Conservation (phyloP, 1,140 invertebrate species). For the Drosophila oshimai region DNA sequence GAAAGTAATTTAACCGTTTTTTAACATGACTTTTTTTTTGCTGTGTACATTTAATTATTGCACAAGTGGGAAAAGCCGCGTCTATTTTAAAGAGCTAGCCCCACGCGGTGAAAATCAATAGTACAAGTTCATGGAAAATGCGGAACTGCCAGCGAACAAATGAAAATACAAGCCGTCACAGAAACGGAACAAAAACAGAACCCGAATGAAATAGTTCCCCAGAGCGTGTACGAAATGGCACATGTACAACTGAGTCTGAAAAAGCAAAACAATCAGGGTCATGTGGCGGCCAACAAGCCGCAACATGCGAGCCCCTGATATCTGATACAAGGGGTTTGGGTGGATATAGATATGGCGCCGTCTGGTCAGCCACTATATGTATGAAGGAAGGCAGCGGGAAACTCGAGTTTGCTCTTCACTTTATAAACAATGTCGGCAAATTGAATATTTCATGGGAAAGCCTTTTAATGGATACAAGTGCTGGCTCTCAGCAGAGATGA, state of each 20-base stretch:
- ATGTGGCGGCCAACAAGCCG: constrained; percentile 26
- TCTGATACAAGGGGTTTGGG: constrained; percentile 20
- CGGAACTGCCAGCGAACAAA: constrained; percentile 35
- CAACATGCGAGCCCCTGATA: constrained; percentile 50
- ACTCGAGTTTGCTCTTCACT: constrained; percentile 26
- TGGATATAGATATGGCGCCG: constrained; percentile 33
- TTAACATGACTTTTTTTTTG: background rate
- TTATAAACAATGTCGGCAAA: constrained; percentile 46
- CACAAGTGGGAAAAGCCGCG: constrained; percentile 42
- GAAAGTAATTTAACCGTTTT: background rate
- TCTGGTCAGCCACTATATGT: constrained; percentile 24
- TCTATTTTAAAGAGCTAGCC: constrained; percentile 29
- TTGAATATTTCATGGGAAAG: constrained; percentile 50
- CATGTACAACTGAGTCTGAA: constrained; percentile 10
- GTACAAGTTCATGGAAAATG: constrained; percentile 73
- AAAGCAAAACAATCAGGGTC: constrained; percentile 35
- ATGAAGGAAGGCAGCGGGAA: background rate
- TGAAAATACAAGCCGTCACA: constrained; percentile 7
- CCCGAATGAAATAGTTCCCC: constrained; percentile 16
- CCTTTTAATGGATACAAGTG: constrained; percentile 41
- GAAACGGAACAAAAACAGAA: constrained; percentile 13
- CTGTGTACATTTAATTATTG: constrained; percentile 32
- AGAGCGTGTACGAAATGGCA: constrained; percentile 34
- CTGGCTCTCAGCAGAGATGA: constrained; percentile 8
- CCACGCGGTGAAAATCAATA: constrained; percentile 63